Evolutionary conservation across 2,797 vertebrate genomes (phyloP).

Genomic region (Gila robusta): DNA sequence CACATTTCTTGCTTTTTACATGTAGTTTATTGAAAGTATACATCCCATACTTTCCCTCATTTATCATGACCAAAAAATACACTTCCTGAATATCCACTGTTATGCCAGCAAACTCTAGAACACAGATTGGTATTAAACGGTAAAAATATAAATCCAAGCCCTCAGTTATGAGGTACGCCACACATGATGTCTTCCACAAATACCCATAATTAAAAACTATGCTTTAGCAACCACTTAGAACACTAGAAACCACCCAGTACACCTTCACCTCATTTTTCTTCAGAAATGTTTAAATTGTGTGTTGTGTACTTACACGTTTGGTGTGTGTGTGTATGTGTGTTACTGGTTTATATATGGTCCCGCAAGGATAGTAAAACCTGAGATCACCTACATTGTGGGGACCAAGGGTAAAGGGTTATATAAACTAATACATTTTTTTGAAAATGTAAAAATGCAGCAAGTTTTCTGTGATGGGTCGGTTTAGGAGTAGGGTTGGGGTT

Average conservation of each 20-base stretch:
- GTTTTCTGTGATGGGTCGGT: too few species aligned
- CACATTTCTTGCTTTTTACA: neutral
- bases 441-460: too few species aligned
- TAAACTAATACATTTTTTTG: too few species aligned
- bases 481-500: too few species aligned
- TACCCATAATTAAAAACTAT: neutral
- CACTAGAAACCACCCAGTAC: neutral
- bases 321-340: neutral
- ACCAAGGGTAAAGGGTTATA: too few species aligned
- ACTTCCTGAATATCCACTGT: neutral
- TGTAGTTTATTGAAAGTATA: slow-evolving; percentile 13
- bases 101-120: neutral
- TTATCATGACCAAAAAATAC: neutral
- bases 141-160: neutral
- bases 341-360: too few species aligned
- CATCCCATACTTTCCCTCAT: neutral
- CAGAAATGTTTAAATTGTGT: neutral
- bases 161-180: neutral
- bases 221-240: neutral
- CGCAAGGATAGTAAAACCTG: too few species aligned
- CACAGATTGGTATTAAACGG: neutral
- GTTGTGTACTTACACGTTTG: neutral
- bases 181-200: neutral
- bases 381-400: too few species aligned
- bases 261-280: neutral